Evolutionary conservation across 2,888 invertebrate species (phyloP).

Genomic region (Aplocera efformata): DNA sequence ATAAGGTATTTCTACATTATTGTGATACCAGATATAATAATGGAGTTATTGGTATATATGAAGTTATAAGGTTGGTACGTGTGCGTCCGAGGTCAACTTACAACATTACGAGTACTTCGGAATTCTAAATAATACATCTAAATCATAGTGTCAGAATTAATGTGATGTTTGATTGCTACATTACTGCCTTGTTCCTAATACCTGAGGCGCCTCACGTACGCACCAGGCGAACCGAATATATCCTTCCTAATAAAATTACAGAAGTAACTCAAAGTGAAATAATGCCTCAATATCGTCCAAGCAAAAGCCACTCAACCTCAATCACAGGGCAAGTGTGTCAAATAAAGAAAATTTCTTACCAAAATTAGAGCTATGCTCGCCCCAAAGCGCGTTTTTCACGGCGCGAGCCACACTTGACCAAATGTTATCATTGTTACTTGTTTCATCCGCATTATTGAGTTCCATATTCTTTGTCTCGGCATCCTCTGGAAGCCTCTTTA

Average conservation of each 20-base stretch:
- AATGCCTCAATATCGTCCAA: constrained; percentile 1
- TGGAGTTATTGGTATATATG: too few species aligned
- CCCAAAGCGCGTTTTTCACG: constrained; percentile 71
- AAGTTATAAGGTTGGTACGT: too few species aligned
- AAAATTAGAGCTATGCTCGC: constrained; percentile 46
- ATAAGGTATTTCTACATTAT: too few species aligned
- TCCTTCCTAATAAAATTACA: neutral
- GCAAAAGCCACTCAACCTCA: constrained; percentile 1
- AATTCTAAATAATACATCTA: neutral
- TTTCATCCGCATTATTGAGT: constrained; percentile 38
- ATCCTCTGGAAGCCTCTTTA: constrained; percentile 51
- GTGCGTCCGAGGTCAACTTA: too few species aligned
- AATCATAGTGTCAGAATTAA: too few species aligned
- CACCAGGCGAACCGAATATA: too few species aligned
- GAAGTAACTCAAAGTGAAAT: neutral
- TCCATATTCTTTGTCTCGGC: constrained; percentile 37
- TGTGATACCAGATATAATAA: too few species aligned
- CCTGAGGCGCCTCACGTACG: too few species aligned
- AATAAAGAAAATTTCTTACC: constrained; percentile 39
- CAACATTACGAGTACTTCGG: neutral
- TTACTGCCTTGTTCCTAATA: too few species aligned
- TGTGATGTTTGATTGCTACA: too few species aligned
- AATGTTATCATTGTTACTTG: constrained; percentile 64
- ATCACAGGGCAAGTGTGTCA: constrained; percentile 4
- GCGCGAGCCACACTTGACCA: constrained; percentile 69